Evolutionary conservation across 2,888 invertebrate genomes (phyloP).

Genomic region (Drosophila mettleri): DNA sequence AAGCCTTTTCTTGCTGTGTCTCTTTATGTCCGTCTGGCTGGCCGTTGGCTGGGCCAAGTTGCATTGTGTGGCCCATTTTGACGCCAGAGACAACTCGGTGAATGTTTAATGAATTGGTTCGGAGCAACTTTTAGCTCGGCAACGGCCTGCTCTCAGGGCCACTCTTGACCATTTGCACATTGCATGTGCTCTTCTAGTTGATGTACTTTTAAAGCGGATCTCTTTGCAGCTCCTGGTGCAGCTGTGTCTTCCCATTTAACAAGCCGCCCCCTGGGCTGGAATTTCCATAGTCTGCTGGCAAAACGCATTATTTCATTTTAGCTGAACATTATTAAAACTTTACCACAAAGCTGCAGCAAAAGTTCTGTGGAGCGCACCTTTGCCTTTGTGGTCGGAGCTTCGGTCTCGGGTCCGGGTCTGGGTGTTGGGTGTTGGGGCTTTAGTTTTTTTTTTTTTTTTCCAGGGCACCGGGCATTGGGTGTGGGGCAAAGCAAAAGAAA

Average conservation of each 20-base stretch:
- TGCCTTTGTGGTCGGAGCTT: constrained; percentile 50
- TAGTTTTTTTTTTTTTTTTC: constrained; percentile 3
- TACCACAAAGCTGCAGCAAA: constrained; percentile 69
- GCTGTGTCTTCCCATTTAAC: constrained; percentile 8
- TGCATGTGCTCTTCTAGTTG: constrained; percentile 37
- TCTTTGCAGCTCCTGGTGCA: constrained; percentile 13
- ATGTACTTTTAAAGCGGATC: constrained; percentile 36
- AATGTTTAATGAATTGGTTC: constrained; percentile 75
- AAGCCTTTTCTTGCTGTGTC: constrained; percentile 16
- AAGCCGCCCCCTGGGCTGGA: neutral
- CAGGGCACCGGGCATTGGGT: constrained; percentile 23
- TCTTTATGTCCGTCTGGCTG: constrained; percentile 16
- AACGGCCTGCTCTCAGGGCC: constrained; percentile 28
- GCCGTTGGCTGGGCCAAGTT: constrained; percentile 29
- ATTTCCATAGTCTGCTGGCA: constrained; percentile 43
- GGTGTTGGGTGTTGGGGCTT: too few relatives aligned
- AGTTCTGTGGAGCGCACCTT: constrained; percentile 60
- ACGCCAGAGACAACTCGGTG: constrained; percentile 64
- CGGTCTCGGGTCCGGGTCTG: constrained; percentile 14
- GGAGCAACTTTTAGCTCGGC: constrained; percentile 57
- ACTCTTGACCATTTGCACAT: constrained; percentile 40
- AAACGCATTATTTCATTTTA: constrained; percentile 75
- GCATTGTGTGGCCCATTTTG: constrained; percentile 62
- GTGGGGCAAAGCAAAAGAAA: constrained; percentile 29
- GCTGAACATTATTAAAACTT: constrained; percentile 77